A percentile compares a stretch with the other conserved stretches of the same genome.
These are phyloP conservation scores for Herpailurus yagouaroundi DNA, from an alignment of 2,113 vertebrate species.

Conservation along the genomic window DNA sequence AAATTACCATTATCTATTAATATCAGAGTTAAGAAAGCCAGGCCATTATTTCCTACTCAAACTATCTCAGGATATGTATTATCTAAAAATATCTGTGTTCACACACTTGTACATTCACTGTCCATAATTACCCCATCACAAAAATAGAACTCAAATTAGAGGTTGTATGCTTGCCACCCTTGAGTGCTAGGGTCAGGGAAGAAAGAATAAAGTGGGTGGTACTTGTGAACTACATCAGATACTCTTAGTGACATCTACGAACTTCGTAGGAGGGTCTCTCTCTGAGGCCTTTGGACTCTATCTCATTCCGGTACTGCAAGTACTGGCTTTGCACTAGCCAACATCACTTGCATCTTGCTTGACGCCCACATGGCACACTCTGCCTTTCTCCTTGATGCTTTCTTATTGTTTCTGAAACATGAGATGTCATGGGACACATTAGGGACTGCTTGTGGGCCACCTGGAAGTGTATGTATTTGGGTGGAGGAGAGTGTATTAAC, in stretches of 20 bases:
- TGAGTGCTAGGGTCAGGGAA: not conserved
- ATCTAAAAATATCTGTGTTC: not conserved
- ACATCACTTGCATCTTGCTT: not conserved
- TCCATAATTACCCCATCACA: not conserved
- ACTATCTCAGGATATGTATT: not conserved
- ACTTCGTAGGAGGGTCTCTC: not conserved
- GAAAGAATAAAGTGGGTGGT: not conserved
- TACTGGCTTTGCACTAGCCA: not conserved
- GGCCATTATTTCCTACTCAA: not conserved
- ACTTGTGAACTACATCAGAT: not conserved
- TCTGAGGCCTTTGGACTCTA: not conserved
- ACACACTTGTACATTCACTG: not conserved
- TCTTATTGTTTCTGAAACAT: not conserved
- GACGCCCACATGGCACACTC: too few species aligned
- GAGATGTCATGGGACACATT: not conserved
- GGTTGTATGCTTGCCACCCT: not conserved
- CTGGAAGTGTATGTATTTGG: not conserved
- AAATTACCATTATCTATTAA: not conserved
- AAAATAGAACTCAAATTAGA: constrained; percentile 54
- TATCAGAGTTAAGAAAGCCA: not conserved
- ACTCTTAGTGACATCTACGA: not conserved
- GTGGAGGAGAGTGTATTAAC: fast-evolving
- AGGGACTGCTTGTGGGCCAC: not conserved
- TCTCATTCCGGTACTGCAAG: not conserved
- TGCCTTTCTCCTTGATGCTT: not conserved